These are phyloP conservation scores for Squalus acanthias DNA, from an alignment of 2,797 vertebrate species.

Conservation along the genomic window DNA sequence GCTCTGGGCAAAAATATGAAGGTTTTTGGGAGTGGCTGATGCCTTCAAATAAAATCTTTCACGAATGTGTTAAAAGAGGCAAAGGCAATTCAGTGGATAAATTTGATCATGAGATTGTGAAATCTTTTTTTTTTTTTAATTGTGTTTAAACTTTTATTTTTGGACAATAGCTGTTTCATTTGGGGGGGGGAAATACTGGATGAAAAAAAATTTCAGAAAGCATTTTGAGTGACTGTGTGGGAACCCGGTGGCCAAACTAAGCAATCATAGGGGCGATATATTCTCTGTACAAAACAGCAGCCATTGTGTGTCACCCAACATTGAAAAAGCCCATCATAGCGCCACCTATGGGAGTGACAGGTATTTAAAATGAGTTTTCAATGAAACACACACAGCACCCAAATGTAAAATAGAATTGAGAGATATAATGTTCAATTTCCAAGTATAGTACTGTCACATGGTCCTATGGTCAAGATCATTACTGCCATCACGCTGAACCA, in stretches of 20 bases:
- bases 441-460: background rate
- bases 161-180: background rate
- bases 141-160: background rate
- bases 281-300: background rate
- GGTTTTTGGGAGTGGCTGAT: background rate
- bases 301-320: background rate
- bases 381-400: background rate
- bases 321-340: background rate
- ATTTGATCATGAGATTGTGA: background rate
- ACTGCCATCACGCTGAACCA: background rate
- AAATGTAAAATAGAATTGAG: background rate
- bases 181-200: background rate
- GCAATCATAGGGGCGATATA: background rate
- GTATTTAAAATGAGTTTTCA: background rate
- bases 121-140: background rate
- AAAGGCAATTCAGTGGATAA: background rate
- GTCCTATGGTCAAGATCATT: background rate
- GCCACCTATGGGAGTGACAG: background rate
- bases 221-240: background rate
- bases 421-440: background rate
- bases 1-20: background rate
- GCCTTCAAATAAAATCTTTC: background rate
- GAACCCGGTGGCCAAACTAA: background rate
- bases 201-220: background rate
- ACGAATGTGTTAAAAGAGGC: background rate